A percentile compares a stretch with the other conserved stretches of the same genome.
Evolutionary conservation across 1,140 invertebrate species (phyloP).

Genomic region (Homarus americanus): DNA sequence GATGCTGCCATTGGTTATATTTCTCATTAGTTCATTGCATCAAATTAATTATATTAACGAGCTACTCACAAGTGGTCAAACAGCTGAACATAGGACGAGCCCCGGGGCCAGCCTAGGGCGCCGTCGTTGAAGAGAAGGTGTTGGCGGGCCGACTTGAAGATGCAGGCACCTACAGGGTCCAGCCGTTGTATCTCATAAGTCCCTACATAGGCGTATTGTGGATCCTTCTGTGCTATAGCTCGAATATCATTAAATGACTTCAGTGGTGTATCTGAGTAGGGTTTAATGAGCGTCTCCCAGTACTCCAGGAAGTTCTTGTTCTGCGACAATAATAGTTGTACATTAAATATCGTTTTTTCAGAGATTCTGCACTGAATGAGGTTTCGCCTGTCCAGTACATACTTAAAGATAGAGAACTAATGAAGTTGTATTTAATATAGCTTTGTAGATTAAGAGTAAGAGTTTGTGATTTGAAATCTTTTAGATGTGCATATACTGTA

Average conservation of each 20-base stretch:
- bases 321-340: slow-evolving; percentile 20
- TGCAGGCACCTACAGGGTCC: slow-evolving; percentile 61
- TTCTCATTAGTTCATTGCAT: too few species aligned
- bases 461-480: too few species aligned
- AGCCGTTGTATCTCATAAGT: slow-evolving; percentile 62
- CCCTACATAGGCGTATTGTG: slow-evolving; percentile 59
- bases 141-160: slow-evolving; percentile 42
- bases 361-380: too few species aligned
- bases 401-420: too few species aligned
- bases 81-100: slow-evolving; percentile 48
- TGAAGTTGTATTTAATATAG: too few species aligned
- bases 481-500: too few species aligned
- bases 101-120: slow-evolving; percentile 52
- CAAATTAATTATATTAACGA: not conserved
- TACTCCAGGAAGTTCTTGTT: slow-evolving; percentile 40
- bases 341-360: too few species aligned
- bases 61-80: slow-evolving; percentile 60
- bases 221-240: slow-evolving; percentile 22
- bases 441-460: too few species aligned
- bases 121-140: slow-evolving; percentile 70
- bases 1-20: too few species aligned
- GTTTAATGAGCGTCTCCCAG: slow-evolving; percentile 55
- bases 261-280: slow-evolving; percentile 53
- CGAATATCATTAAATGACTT: slow-evolving; percentile 44
- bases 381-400: too few species aligned